Base-by-base conservation (phyloP, 2,113 vertebrate species). In the Muntiacus muntjak region DNA sequence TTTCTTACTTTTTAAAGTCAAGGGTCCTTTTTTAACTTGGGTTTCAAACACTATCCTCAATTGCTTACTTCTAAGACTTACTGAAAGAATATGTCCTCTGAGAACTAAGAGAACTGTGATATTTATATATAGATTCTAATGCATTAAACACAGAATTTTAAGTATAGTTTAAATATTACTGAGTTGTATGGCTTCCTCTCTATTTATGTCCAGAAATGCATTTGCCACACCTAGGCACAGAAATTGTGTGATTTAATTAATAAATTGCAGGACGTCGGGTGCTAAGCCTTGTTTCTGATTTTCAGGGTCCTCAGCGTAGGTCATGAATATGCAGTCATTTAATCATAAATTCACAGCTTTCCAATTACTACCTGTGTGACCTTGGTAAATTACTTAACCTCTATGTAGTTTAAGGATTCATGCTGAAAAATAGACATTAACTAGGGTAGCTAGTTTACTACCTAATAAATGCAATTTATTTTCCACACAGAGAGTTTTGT, bases 291-390 rank as follows among this genome's bases (percentile, higher is more conserved):
- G 6, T 40, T 96, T 28, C 28, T 94, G 71, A 93, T 91, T 95
- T 91, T 91, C 28, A 71, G 10, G 71, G 47, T 62, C 30, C 54
- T 96, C 67, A 67, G 40, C 40, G 12, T 43, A 60, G 58, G 33
- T 85, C n/a, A 92, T 60, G 67, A 96, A 88, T 92, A 95, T 91
- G 40, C 11, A 85, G 36, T 8, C 13, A 71, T 95, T 89, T 93
- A 71, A 52, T 93, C 86, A 95, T 95, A 89, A 95, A 94, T 95
- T 76, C 36, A 36, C 55, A 95, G 94, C 54, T 95, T 97, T 93
- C 60, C 71, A 95, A 79, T 97, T 91, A 94, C 36, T 97, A 89
- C 26, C 55, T 94, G 79, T 36, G 55, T 95, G 50, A 97, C 60
- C 58, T 40, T 54, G 33, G 76, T 12, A 89, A 93, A 91, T 91